Evolutionary conservation across 2,113 vertebrate species (phyloP), one percentile per base, ranked within the genome.

Genomic region (Glaucomys volans): DNA sequence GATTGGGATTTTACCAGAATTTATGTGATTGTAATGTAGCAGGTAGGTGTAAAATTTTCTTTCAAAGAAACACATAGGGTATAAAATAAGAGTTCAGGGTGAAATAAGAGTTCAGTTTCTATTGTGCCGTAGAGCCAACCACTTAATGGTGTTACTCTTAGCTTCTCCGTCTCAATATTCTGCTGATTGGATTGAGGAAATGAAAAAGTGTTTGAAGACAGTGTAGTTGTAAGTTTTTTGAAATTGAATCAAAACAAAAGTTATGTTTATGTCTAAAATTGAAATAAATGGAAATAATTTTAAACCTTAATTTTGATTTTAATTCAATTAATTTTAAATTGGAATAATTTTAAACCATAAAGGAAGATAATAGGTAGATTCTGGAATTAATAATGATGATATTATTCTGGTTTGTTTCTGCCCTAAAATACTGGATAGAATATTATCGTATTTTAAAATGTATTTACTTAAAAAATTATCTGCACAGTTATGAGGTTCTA

Each of bases 261-360:
- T 74, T 77, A 4, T 81, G 4, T 69, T 84, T 80, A 5, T 76
- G 11, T 81, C 54, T 81, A 40, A 81, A 81, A 85, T 82, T 54
- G 64, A 92, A 66, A 24, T 69, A 76, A 77, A 54, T 44, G 30
- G 22, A 74, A 83, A 95, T 83, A 52, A 89, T 90, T 83, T 87
- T 94, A 84, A 91, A 75, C 50, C 32, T 93, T 66, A 75, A 94
- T 47, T n/a, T n/a, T 59, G 24, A 28, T 62, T 62, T 62, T 26
- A 59, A 24, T 59, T 59, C 3, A 59, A 59, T 22, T 59, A 59
- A 24, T 59, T 59, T 59, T 62, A 57, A 57, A 57, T 62, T 62
- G 26, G 9, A 62, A 17, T 86, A 52, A 89, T 93, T 83, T 87
- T 94, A 84, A 91, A 75, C 54, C n/a, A 87, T 66, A 75, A 94